These are phyloP conservation scores for Phalera bucephala DNA, from an alignment of 2,888 invertebrate species.

Conservation along the genomic window DNA sequence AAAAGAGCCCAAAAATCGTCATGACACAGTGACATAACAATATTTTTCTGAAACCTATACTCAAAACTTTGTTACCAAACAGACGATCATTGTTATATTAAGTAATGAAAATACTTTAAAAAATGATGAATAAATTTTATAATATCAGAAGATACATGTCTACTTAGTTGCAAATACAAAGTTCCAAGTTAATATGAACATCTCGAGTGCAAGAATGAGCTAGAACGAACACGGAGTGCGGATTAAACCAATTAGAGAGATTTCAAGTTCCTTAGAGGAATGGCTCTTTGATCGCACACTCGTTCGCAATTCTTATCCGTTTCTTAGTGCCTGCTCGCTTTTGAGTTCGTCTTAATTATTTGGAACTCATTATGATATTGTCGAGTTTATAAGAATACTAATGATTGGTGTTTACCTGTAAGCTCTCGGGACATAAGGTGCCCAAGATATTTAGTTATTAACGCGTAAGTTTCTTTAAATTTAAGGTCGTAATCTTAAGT, in stretches of 20 bases:
- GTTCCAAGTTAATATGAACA: slow-evolving; percentile 27
- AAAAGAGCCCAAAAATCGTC: too few species aligned
- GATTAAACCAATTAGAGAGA: slow-evolving; percentile 75
- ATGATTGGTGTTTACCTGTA: slow-evolving; percentile 23
- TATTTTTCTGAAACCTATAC: too few species aligned
- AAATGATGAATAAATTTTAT: too few species aligned
- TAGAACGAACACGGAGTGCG: slow-evolving; percentile 34
- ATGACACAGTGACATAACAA: too few species aligned
- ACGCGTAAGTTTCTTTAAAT: too few species aligned
- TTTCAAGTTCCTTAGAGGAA: slow-evolving; percentile 50
- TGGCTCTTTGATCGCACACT: slow-evolving; percentile 53
- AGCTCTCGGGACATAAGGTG: too few species aligned
- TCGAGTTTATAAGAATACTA: slow-evolving; percentile 16
- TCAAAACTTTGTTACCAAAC: too few species aligned
- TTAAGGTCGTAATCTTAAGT: too few species aligned
- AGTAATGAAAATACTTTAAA: too few species aligned
- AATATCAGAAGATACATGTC: not conserved
- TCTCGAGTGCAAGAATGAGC: slow-evolving; percentile 41
- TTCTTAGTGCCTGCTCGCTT: slow-evolving; percentile 26
- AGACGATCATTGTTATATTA: too few species aligned
- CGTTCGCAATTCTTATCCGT: slow-evolving; percentile 35
- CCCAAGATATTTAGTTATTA: too few species aligned
- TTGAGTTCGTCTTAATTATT: slow-evolving; percentile 34
- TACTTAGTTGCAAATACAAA: slow-evolving; percentile 10
- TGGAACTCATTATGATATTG: slow-evolving; percentile 31